Conservation (phyloP, 2,888 invertebrate species). For the Acanthosepion esculentum region DNA sequence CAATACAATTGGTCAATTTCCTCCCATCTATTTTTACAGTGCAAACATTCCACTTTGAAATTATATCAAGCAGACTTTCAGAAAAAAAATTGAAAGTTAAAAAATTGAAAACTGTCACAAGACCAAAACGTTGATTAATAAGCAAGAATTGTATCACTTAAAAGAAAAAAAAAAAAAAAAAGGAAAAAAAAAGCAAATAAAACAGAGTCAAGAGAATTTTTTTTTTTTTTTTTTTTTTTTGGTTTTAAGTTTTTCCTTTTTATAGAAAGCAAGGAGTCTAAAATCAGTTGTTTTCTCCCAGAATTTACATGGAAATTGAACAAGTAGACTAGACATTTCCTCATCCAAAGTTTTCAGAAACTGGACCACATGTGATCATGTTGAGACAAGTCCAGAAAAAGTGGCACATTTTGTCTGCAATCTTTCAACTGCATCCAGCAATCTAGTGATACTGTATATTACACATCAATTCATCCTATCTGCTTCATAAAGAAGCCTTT, state of each 20-base stretch:
- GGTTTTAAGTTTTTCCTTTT: not conserved
- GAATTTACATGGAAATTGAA: constrained; percentile 21
- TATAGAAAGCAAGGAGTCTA: constrained; percentile 23
- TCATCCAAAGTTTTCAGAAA: constrained; percentile 20
- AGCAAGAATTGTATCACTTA: constrained; percentile 14
- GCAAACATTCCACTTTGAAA: constrained; percentile 22
- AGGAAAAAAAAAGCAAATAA: not conserved
- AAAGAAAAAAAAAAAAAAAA: too few relatives aligned
- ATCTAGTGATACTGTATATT: constrained; percentile 23
- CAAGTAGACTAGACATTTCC: constrained; percentile 33
- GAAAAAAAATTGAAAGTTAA: not conserved
- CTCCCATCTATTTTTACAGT: constrained; percentile 20
- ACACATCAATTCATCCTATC: constrained; percentile 33
- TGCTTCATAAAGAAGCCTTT: constrained; percentile 24
- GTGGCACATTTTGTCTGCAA: not conserved
- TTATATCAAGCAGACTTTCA: not conserved
- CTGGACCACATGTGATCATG: constrained; percentile 16
- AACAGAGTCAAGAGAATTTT: not conserved
- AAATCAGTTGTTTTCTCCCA: constrained; percentile 33
- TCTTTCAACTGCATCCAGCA: constrained; percentile 33
- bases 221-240: not conserved
- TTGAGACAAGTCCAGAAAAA: constrained; percentile 8
- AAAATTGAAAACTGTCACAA: constrained; percentile 22
- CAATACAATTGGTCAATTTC: not conserved
- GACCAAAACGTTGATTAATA: constrained; percentile 22